Evolutionary conservation across 2,113 vertebrate species (phyloP).

Genomic region (Diphyllodes magnificus): DNA sequence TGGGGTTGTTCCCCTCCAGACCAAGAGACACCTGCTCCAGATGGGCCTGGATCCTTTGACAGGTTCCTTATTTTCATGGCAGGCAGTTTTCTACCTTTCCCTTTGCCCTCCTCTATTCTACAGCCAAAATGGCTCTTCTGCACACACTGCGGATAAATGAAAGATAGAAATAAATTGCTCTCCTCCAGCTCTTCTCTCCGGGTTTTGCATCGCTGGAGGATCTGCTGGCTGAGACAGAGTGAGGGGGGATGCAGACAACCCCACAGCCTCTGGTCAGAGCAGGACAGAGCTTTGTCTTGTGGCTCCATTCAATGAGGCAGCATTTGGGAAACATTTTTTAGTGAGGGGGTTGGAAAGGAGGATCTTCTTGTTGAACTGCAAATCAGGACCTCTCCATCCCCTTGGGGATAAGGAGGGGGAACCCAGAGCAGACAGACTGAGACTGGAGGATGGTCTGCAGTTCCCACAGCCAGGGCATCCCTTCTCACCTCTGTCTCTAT

Average conservation of each 20-base stretch:
- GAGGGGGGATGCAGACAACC: not conserved
- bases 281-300: not conserved
- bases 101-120: not conserved
- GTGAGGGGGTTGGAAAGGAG: not conserved
- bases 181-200: too few species aligned
- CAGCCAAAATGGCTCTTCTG: not conserved
- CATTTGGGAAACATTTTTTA: not conserved
- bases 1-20: not conserved
- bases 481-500: not conserved
- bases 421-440: rapidly evolving
- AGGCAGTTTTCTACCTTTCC: not conserved
- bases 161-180: not conserved
- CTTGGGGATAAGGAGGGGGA: not conserved
- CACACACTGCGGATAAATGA: not conserved
- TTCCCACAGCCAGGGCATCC: not conserved
- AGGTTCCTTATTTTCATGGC: rapidly evolving
- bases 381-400: not conserved
- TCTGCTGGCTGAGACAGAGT: not conserved
- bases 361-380: not conserved
- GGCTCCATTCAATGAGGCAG: not conserved
- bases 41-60: not conserved
- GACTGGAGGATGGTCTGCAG: not conserved
- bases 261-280: not conserved
- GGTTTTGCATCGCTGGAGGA: rapidly evolving
- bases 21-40: not conserved